phyloP scores from a whole-genome alignment of 2,113 vertebrate species.

The Dryoscopus gambensis region DNA sequence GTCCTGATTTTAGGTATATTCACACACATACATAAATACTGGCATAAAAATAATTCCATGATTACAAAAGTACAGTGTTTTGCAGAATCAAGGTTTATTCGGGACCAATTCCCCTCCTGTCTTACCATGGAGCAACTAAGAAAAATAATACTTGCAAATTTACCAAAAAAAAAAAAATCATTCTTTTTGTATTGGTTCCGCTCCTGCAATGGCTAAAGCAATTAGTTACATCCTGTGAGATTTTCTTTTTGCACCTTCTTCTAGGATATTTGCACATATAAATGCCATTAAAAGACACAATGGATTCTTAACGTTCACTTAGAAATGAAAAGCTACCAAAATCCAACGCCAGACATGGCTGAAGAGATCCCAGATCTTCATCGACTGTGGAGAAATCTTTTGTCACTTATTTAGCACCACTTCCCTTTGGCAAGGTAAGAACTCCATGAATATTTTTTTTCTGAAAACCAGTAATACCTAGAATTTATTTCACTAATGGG shows the following conservation, averaged over 20 bases:
- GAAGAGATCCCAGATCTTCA: background rate
- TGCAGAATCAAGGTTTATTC: background rate
- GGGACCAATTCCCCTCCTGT: background rate
- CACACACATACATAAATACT: background rate
- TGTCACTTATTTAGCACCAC: background rate
- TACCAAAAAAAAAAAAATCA: background rate
- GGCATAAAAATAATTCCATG: background rate
- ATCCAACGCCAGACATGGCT: fast-evolving
- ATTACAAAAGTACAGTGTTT: background rate
- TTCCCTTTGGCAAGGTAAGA: background rate
- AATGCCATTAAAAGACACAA: background rate
- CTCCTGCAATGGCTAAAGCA: background rate
- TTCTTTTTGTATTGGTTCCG: background rate
- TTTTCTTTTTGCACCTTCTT: background rate
- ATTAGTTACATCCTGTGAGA: background rate
- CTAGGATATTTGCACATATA: background rate
- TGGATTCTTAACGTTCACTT: background rate
- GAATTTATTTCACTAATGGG: background rate
- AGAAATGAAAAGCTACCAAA: background rate
- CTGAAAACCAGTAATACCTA: background rate
- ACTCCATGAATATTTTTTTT: background rate
- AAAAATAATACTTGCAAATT: background rate
- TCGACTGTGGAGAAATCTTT: background rate
- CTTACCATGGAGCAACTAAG: background rate
- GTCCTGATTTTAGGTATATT: background rate